Evolutionary conservation across 2,797 vertebrate genomes (phyloP), one percentile per base, ranked within the genome.

Genomic region (Thamnophis elegans): DNA sequence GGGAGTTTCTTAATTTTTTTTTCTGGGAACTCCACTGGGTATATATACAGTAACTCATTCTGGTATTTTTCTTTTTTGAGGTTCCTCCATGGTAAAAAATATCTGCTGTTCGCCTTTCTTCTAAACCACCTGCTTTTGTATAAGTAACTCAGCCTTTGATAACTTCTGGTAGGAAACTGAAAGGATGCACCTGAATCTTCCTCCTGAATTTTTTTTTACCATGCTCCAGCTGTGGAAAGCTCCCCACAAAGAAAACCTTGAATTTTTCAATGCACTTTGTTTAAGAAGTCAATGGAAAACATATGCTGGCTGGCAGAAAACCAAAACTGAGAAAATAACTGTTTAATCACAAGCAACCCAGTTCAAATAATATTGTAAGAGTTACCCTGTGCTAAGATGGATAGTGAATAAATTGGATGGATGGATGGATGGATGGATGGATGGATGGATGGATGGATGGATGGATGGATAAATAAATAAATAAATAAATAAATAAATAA

Each of bases 201-300:
- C 82, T 93, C 89, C 14, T 51, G 87, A 92, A 92, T 42, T 93
- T 42, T 93, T 93, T 93, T 91, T 91, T 60, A 53, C 88, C 88
- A 51, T 36, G 0, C 93, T 95, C 95, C 95, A 92, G 96, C 95
- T 95, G 95, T n/a, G 90, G 65, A 94, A 53, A 58, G 82, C 47
- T 93, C 94, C 93, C 97, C 97, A 95, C 47, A n/a, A 62, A 96
- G 93, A 95, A 94, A 94, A 93, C 93, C 93, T 89, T 58, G 14
- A 92, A 65, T 16, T 95, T 93, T 96, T 93, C 93, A 89, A 93
- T 95, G 95, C 94, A 94, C 94, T 93, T 78, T 91, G 94, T 93
- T 92, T 95, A 96, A 96, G 94, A 96, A 96, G 92, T 96, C 88
- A 95, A 89, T 1, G 58, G 96, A 95, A 97, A 96, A 93, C 6